phyloP scores from a whole-genome alignment of 1,140 invertebrate genomes.

The Gonioctena quinquepunctata region DNA sequence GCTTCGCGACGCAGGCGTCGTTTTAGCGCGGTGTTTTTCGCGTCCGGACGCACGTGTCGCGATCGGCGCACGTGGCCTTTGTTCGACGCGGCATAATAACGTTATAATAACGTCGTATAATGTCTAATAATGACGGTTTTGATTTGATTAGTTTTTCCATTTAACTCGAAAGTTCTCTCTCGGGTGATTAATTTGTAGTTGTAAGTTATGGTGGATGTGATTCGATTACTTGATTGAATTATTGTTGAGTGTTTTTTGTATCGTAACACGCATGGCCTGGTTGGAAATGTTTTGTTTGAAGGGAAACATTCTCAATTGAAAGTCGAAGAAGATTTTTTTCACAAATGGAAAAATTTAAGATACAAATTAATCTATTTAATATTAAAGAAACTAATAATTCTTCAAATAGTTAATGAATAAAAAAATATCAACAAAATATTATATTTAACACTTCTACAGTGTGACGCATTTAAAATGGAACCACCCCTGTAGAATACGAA shows the following conservation, averaged over 20 bases:
- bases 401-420: no score
- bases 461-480: no score
- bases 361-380: no score
- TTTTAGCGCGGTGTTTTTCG: constrained; percentile 38
- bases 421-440: no score
- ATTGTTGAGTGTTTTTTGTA: not conserved
- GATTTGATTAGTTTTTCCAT: constrained; percentile 9
- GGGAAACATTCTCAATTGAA: no score
- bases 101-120: constrained; percentile 22
- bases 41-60: constrained; percentile 24
- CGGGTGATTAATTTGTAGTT: not conserved
- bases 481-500: no score
- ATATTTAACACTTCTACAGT: no score
- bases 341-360: no score
- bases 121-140: constrained; percentile 12
- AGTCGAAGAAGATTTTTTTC: no score
- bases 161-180: not conserved
- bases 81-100: constrained; percentile 13
- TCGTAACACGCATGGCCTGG: no score
- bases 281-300: no score
- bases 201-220: not conserved
- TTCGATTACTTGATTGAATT: not conserved
- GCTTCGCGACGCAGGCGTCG: constrained; percentile 24
- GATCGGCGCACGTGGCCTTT: constrained; percentile 36
- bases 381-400: no score